Base-by-base conservation (phyloP, 2,888 invertebrate species). In the Cheilosia grossa region DNA sequence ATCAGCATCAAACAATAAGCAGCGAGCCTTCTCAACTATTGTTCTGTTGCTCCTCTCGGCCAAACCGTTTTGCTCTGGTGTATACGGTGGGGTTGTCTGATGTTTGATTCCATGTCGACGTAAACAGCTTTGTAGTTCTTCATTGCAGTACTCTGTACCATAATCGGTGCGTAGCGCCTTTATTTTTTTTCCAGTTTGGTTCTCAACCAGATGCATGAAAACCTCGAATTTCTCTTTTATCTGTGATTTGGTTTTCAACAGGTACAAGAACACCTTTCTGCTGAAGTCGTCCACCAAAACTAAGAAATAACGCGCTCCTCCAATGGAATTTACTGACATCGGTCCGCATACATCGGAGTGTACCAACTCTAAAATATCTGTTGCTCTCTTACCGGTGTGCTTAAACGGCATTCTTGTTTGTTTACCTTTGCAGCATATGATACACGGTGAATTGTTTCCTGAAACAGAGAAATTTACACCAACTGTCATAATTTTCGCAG, bases 281-380 rank as follows among this genome's bases (percentile, higher is more conserved):
- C 56, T 63, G 17, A 42, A 81, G 82, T 90, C 90, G 88, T 91
- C 91, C 51, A 90, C 87, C 53, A 91, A 89, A 0, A 88, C 89
- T 24, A 90, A 53, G 67, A 91, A 90, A 85, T 91, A 91, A 67
- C 80, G 88, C 1, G 87, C 82, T 13, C 90, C 89, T 5, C 89
- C 89, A 24, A 24, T 40, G 5, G 56, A 56, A n/a, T 58, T 69
- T 4, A 47, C 24, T 10, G 56, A 44, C 19, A 69, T 47, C 13
- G 21, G 69, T 47, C 37, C 30, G 13, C 44, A 56, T 30, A 67
- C 44, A 19, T 67, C 67, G 9, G 67, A 51, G 51, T 56, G 67
- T 30, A 42, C 4, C 19, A 69, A 47, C 6, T 69, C 47, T 47
- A 69, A 56, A 30, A 47, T 6, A 33, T 19, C 15, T 30, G 17